These are phyloP conservation scores for Calameuta idolon DNA, from an alignment of 2,888 invertebrate genomes.

Conservation along the genomic window DNA sequence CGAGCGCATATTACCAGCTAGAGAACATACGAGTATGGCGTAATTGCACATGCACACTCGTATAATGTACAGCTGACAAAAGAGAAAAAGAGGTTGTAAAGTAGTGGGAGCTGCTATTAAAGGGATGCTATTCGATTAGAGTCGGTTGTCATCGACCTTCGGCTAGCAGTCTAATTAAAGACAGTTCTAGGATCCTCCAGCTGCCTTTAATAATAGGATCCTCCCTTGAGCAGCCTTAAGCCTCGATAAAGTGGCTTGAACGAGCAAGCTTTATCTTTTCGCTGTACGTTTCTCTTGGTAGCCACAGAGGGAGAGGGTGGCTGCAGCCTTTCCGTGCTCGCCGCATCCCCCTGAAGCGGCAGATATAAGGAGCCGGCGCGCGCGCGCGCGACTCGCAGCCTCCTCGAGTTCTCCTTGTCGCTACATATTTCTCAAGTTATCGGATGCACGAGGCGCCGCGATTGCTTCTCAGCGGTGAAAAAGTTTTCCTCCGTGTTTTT, in stretches of 20 bases:
- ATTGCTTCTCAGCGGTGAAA: background rate
- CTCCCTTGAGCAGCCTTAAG: conserved; percentile 34
- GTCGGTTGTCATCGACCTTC: too few relatives aligned
- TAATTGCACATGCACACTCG: too few relatives aligned
- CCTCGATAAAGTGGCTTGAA: conserved; percentile 34
- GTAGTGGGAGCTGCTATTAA: conserved; percentile 38
- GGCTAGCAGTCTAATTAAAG: conserved; percentile 32
- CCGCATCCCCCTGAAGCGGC: conserved; percentile 4
- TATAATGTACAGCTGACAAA: too few relatives aligned
- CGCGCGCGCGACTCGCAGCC: conserved; percentile 14
- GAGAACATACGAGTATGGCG: too few relatives aligned
- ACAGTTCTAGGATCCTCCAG: conserved; percentile 38
- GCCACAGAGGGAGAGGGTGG: background rate
- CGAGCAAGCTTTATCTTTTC: conserved; percentile 30
- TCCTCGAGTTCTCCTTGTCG: conserved; percentile 12
- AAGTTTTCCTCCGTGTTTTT: background rate
- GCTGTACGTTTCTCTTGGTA: background rate
- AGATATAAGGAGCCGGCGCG: background rate
- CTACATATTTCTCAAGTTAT: conserved; percentile 24
- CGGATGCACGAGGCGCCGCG: conserved; percentile 7
- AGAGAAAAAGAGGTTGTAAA: conserved; percentile 24
- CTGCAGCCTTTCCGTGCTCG: background rate
- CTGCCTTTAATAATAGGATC: conserved; percentile 49
- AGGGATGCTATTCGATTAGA: conserved; percentile 2
- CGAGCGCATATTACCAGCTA: too few relatives aligned